Conservation (phyloP, 2,113 vertebrate genomes). For the Nansenia antarctica region DNA sequence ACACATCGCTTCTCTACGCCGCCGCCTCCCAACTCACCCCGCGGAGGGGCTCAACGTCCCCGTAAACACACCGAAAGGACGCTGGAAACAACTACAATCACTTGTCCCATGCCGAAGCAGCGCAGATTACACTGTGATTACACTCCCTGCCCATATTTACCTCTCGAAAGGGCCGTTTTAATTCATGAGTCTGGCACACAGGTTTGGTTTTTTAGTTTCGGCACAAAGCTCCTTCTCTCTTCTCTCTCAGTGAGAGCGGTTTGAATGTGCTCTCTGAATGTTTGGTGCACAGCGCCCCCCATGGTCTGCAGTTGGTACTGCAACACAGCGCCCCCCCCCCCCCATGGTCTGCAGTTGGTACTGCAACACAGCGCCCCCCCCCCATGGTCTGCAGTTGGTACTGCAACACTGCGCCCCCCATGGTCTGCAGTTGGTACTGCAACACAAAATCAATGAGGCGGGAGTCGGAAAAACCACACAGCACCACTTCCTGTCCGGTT, state of each 20-base stretch:
- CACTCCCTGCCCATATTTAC: conserved; percentile 63
- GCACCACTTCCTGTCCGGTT: too few relatives aligned
- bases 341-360: conserved; percentile 66
- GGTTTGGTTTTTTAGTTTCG: conserved; percentile 75
- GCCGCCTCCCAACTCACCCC: conserved; percentile 69
- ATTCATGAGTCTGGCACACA: conserved; percentile 78
- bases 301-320: conserved; percentile 65
- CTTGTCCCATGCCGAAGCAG: not conserved
- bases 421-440: not conserved
- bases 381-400: conserved; percentile 63
- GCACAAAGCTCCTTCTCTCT: conserved; percentile 78
- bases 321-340: conserved; percentile 41
- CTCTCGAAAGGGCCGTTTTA: conserved; percentile 76
- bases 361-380: conserved; percentile 19
- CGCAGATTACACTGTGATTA: conserved; percentile 9
- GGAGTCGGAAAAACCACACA: not conserved
- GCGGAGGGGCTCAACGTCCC: conserved; percentile 59
- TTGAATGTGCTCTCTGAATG: conserved; percentile 41
- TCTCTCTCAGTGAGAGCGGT: conserved; percentile 64
- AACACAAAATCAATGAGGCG: too few relatives aligned
- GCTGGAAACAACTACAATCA: conserved; percentile 20
- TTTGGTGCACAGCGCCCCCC: conserved; percentile 70
- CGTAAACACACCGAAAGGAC: conserved; percentile 54
- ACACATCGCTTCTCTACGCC: conserved; percentile 62
- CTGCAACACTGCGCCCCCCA: conserved; percentile 11